phyloP scores from a whole-genome alignment of 2,888 invertebrate species.

The Pollenia amentaria region DNA sequence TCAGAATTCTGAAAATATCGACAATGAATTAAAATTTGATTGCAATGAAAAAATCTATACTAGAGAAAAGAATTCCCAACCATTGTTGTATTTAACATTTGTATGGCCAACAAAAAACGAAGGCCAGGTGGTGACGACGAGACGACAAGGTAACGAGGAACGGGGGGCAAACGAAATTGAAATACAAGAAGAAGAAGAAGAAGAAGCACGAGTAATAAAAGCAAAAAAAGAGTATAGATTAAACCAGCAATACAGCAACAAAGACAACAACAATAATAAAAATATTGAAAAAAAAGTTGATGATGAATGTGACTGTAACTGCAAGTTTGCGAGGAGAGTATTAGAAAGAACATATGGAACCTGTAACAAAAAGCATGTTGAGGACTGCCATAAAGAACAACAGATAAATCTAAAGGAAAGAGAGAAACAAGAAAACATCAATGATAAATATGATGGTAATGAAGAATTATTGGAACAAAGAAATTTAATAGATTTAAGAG shows the following conservation, averaged over 20 bases:
- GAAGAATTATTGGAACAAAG: slow-evolving; percentile 49
- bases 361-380: slow-evolving; percentile 75
- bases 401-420: slow-evolving; percentile 63
- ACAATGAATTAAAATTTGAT: slow-evolving; percentile 58
- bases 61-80: slow-evolving; percentile 53
- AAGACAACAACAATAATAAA: slow-evolving; percentile 36
- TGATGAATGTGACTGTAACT: slow-evolving; percentile 38
- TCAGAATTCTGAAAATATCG: slow-evolving; percentile 10
- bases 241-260: slow-evolving; percentile 58
- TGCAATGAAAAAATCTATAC: slow-evolving; percentile 70
- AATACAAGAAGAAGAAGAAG: slow-evolving; percentile 57
- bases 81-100: slow-evolving; percentile 69
- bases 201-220: slow-evolving; percentile 32
- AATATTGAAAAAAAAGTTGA: slow-evolving; percentile 74
- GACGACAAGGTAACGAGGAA: slow-evolving; percentile 63
- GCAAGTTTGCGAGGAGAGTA: slow-evolving; percentile 31
- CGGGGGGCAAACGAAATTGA: slow-evolving; percentile 58
- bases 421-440: slow-evolving; percentile 51
- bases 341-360: slow-evolving; percentile 74
- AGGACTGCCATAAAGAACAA: slow-evolving; percentile 76
- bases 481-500: slow-evolving; percentile 64
- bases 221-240: slow-evolving; percentile 47
- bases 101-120: slow-evolving; percentile 69
- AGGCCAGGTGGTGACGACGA: slow-evolving; percentile 71
- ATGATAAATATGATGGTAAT: slow-evolving; percentile 46